Base-by-base conservation (phyloP, 2,113 vertebrate genomes). In the Nyctereutes procyonoides region DNA sequence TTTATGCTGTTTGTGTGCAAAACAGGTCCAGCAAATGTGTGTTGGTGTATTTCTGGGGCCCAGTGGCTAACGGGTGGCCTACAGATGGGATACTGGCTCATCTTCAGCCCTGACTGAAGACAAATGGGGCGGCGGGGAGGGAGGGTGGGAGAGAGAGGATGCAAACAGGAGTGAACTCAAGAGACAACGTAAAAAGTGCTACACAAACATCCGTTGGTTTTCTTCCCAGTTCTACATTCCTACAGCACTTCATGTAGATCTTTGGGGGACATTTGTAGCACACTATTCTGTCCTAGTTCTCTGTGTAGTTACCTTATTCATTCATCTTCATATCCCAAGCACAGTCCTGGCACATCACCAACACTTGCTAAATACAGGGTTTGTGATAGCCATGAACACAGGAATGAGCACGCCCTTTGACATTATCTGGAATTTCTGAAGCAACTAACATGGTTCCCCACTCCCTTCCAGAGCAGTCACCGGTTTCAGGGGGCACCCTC, bases 101-200 rank as follows among this genome's bases (percentile, higher is more conserved):
- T 30, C 17, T 65, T 62, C 79, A 81, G 56, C 11, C 69, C 55
- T 30, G 43, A 26, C 0, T 4, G 58, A 12, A 4, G 26, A 35
- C 20, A 12, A 13, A 6, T 4, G 1, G 35, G 35, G n/a, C 4
- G 1, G 38, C 1, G 16, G 1, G 11, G 2, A 0, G 3, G 60
- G 15, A 8, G 2, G 62, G 3, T 0, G 0, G 53, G 4, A 55
- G 77, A 32, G 5, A 17, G 3, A 56, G 8, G 32, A 48, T 0
- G 69, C 20, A 51, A 60, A 88, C 0, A 15, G 5, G 67, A 88
- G 16, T n/a, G 60, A 69, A 53, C 1, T 2, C 86, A 56, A 32
- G 86, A 81, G 16, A 88, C 19, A 28, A 15, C 11, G 32, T 1
- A 32, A 0, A 51, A 69, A 88, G n/a, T 13, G 65, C 24, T 16